Base-by-base conservation (phyloP, 2,888 invertebrate genomes). In the Aplocera efformata region DNA sequence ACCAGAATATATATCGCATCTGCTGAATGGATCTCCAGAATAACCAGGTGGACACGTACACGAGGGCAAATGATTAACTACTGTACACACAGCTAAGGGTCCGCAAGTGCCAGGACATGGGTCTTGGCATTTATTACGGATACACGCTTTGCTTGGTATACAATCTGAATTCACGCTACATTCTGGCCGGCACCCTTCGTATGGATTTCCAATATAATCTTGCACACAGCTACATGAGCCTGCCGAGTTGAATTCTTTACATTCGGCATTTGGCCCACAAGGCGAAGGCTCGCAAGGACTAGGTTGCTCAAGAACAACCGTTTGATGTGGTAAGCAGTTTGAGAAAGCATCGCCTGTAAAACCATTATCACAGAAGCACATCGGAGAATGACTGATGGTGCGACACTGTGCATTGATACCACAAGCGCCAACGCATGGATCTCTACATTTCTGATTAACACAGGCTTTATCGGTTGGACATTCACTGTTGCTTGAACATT, bases 71-170 rank as follows among this genome's bases (percentile, higher is more conserved):
- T 94, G 93, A 54, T 92, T 93, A 6, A 93, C 89, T 21, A 94
- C 93, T 57, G 89, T 90, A 67, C 95, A 95, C 10, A 91, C 82
- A 5, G 94, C 93, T 63, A 93, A 90, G 48, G 90, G 89, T 3
- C 93, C 94, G 68, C 95, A 95, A 7, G 91, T 92, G 43, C 94
- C 94, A 6, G 93, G 93, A 58, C 95, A 95, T 17, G 95, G 95
- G 73, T 95, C 93, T 63, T 89, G 88, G 67, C 95, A 95, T 78
- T 93, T 94, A 60, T 92, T 92, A 51, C 91, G 90, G 13, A 94
- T 89, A 58, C 94, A 94, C 17, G 93, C 92, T 62, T 85, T 90
- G 58, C 91, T 91, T 7, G 92, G 90, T 7, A 91, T 77, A 66
- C 94, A 94, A 66, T 94, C 94, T 0, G 92, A 91, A 69, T 93